Evolutionary conservation across 2,113 vertebrate genomes (phyloP).

Genomic region (Sigmodon hispidus): DNA sequence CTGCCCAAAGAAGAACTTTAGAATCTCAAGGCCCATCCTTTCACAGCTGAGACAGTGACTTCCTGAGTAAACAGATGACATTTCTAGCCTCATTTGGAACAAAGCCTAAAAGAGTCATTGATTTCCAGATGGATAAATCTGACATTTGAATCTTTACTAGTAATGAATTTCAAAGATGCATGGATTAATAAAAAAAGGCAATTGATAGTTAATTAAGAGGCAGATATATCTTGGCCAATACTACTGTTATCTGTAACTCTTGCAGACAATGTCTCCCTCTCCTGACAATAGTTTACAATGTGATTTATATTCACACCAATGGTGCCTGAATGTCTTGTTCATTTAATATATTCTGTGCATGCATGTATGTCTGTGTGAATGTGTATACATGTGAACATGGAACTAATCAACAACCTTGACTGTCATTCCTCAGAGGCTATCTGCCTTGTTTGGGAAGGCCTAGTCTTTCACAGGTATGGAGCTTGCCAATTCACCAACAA

Average conservation of each 20-base stretch:
- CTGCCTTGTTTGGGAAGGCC: neutral
- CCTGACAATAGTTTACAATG: neutral
- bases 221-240: neutral
- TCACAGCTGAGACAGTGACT: neutral
- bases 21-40: neutral
- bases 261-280: neutral
- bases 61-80: neutral
- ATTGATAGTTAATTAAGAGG: neutral
- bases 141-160: neutral
- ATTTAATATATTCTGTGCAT: neutral
- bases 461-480: neutral
- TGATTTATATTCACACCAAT: neutral
- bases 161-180: neutral
- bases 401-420: neutral
- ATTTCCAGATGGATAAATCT: neutral
- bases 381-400: no score
- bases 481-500: neutral
- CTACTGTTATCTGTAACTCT: neutral
- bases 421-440: neutral
- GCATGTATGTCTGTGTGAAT: no score
- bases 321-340: neutral
- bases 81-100: neutral
- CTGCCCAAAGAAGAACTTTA: neutral
- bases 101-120: neutral
- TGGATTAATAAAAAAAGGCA: neutral